Evolutionary conservation across 2,113 vertebrate genomes (phyloP).

Genomic region (Coturnix japonica): DNA sequence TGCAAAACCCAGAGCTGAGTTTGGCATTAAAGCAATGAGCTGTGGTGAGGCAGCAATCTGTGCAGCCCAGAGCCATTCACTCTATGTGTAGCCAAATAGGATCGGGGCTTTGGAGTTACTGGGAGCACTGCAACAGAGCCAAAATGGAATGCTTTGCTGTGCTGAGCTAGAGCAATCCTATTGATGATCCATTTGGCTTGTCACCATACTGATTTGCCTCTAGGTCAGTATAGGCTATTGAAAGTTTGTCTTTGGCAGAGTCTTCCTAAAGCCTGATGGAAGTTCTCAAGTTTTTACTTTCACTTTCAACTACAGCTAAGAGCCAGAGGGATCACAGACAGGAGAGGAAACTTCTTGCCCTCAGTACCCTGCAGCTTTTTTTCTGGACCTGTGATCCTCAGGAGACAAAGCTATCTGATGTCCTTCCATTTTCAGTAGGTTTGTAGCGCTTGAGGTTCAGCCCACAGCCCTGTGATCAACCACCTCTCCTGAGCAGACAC

Average conservation of each 20-base stretch:
- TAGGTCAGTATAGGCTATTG: not conserved
- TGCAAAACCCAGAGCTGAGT: not conserved
- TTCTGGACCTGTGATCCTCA: not conserved
- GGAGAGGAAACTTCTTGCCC: not conserved
- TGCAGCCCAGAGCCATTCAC: not conserved
- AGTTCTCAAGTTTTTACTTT: not conserved
- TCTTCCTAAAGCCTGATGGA: not conserved
- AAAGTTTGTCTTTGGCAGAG: not conserved
- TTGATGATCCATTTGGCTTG: not conserved
- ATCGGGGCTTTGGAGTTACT: not conserved
- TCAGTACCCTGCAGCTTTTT: not conserved
- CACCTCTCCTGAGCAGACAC: not conserved
- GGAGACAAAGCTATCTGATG: not conserved
- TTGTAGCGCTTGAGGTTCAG: not conserved
- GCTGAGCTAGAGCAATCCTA: not conserved
- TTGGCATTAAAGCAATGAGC: not conserved
- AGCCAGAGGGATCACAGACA: not conserved
- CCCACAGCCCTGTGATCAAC: not conserved
- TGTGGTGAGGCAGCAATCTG: not conserved
- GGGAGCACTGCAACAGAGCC: not conserved
- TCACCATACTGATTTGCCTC: not conserved
- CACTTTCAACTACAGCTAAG: not conserved
- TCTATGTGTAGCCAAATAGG: not conserved
- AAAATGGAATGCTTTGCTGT: not conserved
- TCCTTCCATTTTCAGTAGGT: not conserved